Evolutionary conservation across 2,888 invertebrate genomes (phyloP).

Genomic region (Deilephila porcellus): DNA sequence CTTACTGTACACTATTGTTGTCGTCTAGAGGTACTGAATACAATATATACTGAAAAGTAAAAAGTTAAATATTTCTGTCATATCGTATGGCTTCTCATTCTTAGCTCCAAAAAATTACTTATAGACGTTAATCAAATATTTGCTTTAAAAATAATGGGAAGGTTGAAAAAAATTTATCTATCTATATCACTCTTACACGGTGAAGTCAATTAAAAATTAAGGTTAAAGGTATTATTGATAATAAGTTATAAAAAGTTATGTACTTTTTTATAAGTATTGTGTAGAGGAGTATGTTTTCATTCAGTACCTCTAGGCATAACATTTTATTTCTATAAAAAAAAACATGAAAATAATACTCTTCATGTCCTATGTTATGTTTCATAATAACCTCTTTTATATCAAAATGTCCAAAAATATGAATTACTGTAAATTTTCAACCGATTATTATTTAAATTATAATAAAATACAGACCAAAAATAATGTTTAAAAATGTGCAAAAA

Average conservation of each 20-base stretch:
- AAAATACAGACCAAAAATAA: neutral
- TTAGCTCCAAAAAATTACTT: no score
- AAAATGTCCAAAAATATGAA: neutral
- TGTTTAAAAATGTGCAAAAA: neutral
- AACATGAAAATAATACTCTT: neutral
- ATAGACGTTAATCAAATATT: neutral
- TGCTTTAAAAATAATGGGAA: neutral
- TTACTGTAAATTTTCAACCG: neutral
- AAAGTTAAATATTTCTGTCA: neutral
- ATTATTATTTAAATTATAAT: neutral
- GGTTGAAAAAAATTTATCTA: no score
- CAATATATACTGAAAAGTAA: neutral
- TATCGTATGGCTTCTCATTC: no score
- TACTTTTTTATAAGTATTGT: no score
- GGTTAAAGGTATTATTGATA: no score
- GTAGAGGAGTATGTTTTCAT: neutral
- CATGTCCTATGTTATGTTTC: neutral
- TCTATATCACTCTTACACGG: no score
- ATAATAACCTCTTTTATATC: neutral
- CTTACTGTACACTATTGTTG: slow-evolving; percentile 39
- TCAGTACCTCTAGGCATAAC: neutral
- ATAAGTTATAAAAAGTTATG: no score
- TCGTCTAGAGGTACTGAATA: slow-evolving; percentile 26
- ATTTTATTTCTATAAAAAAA: neutral
- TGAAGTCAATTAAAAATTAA: no score